Base-by-base conservation (phyloP, 2,113 vertebrate genomes). In the Eolophus roseicapilla region DNA sequence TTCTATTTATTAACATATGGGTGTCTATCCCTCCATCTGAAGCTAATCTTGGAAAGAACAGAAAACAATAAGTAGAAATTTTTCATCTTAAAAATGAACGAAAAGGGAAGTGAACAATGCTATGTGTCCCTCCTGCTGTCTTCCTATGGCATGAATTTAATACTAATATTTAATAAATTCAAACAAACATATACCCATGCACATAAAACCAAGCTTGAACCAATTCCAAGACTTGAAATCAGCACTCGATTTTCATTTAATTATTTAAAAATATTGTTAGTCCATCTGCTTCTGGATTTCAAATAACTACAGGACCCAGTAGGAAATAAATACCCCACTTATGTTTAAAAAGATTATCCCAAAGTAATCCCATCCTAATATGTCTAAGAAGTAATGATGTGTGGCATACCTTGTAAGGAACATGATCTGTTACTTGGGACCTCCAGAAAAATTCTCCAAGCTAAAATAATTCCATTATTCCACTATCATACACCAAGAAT, bases 71-170 rank as follows among this genome's bases (percentile, higher is more conserved):
- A 60, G 14, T 31, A 88, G 50, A 82, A 59, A 46, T 41, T 41
- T 79, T 11, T 60, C 17, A 28, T 55, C 19, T 71, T 76, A 60
- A 10, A 73, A 81, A 13, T 24, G 14, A 28, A 16, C 10, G 64
- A 46, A 53, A 67, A 59, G 25, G 33, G 69, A 87, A 33, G 7
- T 0, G 0, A 46, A 57, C 12, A 52, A 46, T 15, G 1, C 7
- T 59, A 25, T 37, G 7, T 65, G 3, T 74, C 29, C 33, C 4
- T 87, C 20, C 1, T 9, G 28, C 6, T 67, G 7, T 65, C 24
- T 55, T 86, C 29, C 19, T 50, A 17, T 80, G 27, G 5, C 5
- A n/a, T 46, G 2, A 63, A 59, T 92, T 88, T 75, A 83, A 18
- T 33, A 27, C 13, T 59, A 59, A 59, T 59, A 53, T 92, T 88